Evolutionary conservation across 1,140 invertebrate species (phyloP).

Genomic region (Leucophenga varia): DNA sequence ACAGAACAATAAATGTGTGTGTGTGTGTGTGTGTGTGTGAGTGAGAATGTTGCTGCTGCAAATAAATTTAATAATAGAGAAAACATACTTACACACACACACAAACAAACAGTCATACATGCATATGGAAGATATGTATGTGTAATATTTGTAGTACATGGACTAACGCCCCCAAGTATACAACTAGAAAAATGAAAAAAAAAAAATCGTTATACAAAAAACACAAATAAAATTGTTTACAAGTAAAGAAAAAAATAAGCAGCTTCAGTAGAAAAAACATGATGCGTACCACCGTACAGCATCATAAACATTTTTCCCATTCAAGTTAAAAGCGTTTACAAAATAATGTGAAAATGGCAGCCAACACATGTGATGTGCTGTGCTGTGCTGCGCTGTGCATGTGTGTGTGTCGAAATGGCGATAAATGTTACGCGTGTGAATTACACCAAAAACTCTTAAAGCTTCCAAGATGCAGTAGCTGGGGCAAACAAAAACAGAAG

Average conservation of each 20-base stretch:
- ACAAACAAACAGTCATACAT: conserved; percentile 16
- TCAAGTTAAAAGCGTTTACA: conserved; percentile 53
- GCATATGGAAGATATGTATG: no score
- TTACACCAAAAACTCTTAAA: no score
- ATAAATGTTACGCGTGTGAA: conserved; percentile 36
- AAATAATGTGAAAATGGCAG: conserved; percentile 52
- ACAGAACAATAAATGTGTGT: no score
- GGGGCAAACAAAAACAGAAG: no score
- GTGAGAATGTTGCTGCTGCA: no score
- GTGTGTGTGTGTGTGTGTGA: neutral
- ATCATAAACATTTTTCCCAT: conserved; percentile 51
- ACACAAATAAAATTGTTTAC: no score
- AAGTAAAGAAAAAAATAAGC: conserved; percentile 1
- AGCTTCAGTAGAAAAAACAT: neutral
- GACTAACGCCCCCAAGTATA: no score
- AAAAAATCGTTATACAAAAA: conserved; percentile 46
- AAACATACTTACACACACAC: conserved; percentile 12
- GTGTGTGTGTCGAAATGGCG: conserved; percentile 42
- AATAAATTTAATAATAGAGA: conserved; percentile 42
- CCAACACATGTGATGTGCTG: conserved; percentile 48
- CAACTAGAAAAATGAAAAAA: conserved; percentile 29
- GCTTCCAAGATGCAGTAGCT: no score
- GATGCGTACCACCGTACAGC: no score
- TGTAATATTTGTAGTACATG: no score
- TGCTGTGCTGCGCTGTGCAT: conserved; percentile 10